phyloP scores from a whole-genome alignment of 2,888 invertebrate genomes.

The Tubulanus polymorphus region DNA sequence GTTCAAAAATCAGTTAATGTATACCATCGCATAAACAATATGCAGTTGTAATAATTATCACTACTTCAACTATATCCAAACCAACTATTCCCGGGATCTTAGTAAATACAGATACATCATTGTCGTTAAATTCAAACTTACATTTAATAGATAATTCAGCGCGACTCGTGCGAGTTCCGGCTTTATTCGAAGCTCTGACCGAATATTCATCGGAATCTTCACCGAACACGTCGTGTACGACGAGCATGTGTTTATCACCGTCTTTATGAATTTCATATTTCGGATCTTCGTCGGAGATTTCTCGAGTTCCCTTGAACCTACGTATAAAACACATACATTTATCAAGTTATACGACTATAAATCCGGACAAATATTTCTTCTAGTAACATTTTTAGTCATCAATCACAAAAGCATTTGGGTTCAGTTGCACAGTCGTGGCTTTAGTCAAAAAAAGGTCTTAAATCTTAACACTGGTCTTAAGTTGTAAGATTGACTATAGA shows the following conservation, averaged over 20 bases:
- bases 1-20: too few relatives aligned
- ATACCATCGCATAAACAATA: neutral
- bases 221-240: slow-evolving; percentile 89
- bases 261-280: slow-evolving; percentile 90
- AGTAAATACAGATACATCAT: neutral
- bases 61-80: too few relatives aligned
- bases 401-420: too few relatives aligned
- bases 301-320: slow-evolving; percentile 91
- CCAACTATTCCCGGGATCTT: neutral
- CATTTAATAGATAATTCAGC: slow-evolving; percentile 95
- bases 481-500: too few relatives aligned
- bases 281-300: slow-evolving; percentile 79
- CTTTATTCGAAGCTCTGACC: slow-evolving; percentile 90
- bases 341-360: too few relatives aligned
- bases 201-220: slow-evolving; percentile 99
- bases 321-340: too few relatives aligned
- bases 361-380: too few relatives aligned
- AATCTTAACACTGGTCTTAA: too few relatives aligned
- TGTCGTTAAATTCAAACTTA: slow-evolving; percentile 57
- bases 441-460: too few relatives aligned
- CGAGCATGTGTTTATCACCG: slow-evolving; percentile 76
- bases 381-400: too few relatives aligned
- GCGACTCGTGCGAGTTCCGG: slow-evolving; percentile 91
- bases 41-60: too few relatives aligned
- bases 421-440: too few relatives aligned